Evolutionary conservation across 2,888 invertebrate genomes (phyloP).

Genomic region (Elgonia sp.): DNA sequence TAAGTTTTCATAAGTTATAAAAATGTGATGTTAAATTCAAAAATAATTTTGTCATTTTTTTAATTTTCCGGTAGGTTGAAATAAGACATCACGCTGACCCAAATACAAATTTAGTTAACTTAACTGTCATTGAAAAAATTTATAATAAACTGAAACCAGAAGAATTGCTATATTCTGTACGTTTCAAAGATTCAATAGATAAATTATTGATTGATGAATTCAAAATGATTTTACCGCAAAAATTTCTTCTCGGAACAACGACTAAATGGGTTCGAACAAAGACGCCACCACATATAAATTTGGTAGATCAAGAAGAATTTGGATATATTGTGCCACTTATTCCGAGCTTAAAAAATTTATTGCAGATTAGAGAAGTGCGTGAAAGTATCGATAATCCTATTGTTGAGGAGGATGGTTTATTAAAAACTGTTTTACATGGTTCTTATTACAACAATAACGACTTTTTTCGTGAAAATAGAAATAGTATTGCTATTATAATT

Average conservation of each 20-base stretch:
- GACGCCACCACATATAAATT: not conserved
- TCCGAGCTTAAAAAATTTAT: constrained; percentile 64
- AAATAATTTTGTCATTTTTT: too few species aligned
- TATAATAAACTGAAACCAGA: constrained; percentile 2
- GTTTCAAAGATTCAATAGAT: not conserved
- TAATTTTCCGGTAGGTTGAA: constrained; percentile 46
- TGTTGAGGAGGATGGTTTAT: constrained; percentile 41
- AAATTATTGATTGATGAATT: not conserved
- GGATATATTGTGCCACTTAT: constrained; percentile 73
- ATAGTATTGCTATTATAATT: constrained; percentile 75
- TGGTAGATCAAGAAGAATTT: constrained; percentile 34
- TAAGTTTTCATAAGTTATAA: too few species aligned
- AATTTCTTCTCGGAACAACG: not conserved
- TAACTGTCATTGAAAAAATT: constrained; percentile 12
- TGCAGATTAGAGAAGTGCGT: constrained; percentile 69
- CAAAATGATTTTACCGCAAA: not conserved
- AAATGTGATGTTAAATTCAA: too few species aligned
- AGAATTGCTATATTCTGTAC: not conserved
- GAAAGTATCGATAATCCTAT: constrained; percentile 63
- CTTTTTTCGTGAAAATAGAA: constrained; percentile 71
- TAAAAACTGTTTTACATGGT: constrained; percentile 75
- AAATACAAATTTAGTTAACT: constrained; percentile 1
- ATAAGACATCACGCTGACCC: constrained; percentile 23
- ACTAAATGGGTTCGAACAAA: constrained; percentile 1
- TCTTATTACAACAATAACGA: constrained; percentile 62